Evolutionary conservation across 2,888 invertebrate genomes (phyloP).

Genomic region (Aphodius sticticus): DNA sequence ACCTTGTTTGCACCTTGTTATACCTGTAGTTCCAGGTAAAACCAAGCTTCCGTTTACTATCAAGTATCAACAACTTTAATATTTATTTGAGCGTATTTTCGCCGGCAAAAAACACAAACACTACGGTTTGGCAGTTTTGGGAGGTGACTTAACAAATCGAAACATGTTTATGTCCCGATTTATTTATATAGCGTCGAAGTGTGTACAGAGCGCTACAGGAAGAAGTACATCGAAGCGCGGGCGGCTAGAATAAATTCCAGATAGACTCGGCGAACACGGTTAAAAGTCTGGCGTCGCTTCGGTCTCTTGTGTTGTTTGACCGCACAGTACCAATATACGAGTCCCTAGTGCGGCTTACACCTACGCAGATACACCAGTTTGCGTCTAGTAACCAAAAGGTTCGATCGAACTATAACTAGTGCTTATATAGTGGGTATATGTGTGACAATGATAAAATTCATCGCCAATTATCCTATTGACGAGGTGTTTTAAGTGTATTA

Average conservation of each 20-base stretch:
- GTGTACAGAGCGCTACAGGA: not conserved
- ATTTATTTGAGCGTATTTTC: not conserved
- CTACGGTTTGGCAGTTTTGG: not conserved
- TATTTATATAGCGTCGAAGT: not conserved
- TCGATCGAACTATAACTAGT: not conserved
- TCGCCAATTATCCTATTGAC: constrained; percentile 35
- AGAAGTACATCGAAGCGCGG: not conserved
- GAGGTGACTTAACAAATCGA: not conserved
- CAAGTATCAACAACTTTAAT: not conserved
- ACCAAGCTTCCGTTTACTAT: too few relatives aligned
- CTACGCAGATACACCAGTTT: not conserved
- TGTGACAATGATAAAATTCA: constrained; percentile 21
- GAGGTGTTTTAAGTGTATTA: constrained; percentile 18
- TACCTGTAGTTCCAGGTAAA: too few relatives aligned
- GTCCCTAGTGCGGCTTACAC: not conserved
- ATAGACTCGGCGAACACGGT: not conserved
- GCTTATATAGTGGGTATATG: not conserved
- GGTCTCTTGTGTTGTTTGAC: not conserved
- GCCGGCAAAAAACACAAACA: not conserved
- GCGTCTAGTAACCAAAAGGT: constrained; percentile 12
- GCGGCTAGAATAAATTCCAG: not conserved
- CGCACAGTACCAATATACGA: not conserved
- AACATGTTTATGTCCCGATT: not conserved
- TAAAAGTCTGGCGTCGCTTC: not conserved
- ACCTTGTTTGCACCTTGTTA: too few relatives aligned